Conservation (phyloP, 2,797 vertebrate genomes). For the Cyclura pinguis region DNA sequence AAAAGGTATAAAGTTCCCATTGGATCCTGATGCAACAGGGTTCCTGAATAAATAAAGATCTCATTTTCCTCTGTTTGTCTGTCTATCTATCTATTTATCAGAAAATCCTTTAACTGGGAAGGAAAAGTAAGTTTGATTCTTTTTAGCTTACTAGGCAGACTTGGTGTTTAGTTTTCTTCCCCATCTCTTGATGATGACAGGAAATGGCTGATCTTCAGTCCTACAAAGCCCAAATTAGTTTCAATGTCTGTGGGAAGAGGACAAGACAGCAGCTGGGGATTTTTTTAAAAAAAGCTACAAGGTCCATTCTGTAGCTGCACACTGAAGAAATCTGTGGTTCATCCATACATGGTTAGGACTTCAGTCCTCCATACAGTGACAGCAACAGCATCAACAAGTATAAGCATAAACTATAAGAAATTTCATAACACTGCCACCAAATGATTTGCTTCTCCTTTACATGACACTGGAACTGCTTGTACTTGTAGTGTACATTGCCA, state of each 20-base stretch:
- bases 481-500: not conserved
- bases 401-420: not conserved
- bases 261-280: not conserved
- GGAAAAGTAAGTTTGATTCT: too few relatives aligned
- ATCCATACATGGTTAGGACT: too few relatives aligned
- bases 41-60: not conserved
- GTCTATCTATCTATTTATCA: not conserved
- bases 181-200: not conserved
- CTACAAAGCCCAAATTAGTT: not conserved
- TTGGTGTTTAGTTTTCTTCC: not conserved
- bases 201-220: not conserved
- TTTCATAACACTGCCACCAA: not conserved
- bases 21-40: not conserved
- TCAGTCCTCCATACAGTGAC: too few relatives aligned
- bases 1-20: not conserved
- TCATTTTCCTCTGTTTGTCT: not conserved
- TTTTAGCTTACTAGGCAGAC: not conserved
- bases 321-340: too few relatives aligned
- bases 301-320: too few relatives aligned
- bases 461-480: not conserved
- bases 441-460: not conserved
- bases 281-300: not conserved
- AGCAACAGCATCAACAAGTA: too few relatives aligned
- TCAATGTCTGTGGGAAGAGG: not conserved
- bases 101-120: not conserved